These are phyloP conservation scores for Oryzias curvinotus DNA, from an alignment of 2,113 vertebrate species.

Conservation along the genomic window DNA sequence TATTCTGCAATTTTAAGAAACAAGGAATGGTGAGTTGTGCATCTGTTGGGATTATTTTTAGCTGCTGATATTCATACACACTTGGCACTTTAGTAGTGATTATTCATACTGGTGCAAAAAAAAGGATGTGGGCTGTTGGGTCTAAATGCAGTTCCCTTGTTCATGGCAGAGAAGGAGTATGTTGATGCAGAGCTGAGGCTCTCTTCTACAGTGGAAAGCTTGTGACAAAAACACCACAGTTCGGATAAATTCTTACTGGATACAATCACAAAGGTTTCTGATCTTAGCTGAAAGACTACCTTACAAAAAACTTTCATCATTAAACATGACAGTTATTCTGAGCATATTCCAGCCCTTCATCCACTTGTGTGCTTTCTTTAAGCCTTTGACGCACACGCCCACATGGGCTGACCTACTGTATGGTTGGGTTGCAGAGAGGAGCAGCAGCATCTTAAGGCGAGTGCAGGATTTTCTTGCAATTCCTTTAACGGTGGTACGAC, in stretches of 20 bases:
- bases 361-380: no score
- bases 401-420: no score
- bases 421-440: no score
- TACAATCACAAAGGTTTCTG: no score
- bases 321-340: no score
- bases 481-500: no score
- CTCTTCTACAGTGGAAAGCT: neutral
- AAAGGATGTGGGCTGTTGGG: neutral
- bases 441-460: no score
- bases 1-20: neutral
- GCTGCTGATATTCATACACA: neutral
- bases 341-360: no score
- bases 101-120: neutral
- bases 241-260: neutral
- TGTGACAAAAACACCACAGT: neutral
- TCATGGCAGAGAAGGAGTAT: neutral
- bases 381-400: no score
- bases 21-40: neutral
- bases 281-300: no score
- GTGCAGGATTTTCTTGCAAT: no score
- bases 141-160: neutral
- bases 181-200: neutral
- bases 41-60: constrained; percentile 10
- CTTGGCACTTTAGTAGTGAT: neutral
- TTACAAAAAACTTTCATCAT: no score